Conservation (phyloP, 2,888 invertebrate species). For the Macrosiphum euphorbiae region DNA sequence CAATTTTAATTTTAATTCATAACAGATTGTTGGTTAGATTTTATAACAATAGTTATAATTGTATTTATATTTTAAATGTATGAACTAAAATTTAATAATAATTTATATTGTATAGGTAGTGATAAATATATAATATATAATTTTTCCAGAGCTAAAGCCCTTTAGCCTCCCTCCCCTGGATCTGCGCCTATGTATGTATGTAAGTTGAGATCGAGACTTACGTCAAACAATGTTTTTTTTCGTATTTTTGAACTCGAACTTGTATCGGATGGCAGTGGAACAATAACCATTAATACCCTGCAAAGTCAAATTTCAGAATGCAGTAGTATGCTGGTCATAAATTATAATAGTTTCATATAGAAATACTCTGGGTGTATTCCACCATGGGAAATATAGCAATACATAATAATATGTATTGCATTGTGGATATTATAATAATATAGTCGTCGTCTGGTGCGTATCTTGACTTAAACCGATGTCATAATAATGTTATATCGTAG, state of each 20-base stretch:
- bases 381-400: background rate
- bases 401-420: background rate
- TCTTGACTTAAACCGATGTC: background rate
- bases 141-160: too few species aligned
- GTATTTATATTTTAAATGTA: too few species aligned
- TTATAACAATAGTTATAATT: too few species aligned
- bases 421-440: background rate
- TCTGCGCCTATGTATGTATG: too few species aligned
- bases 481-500: background rate
- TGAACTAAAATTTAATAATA: too few species aligned
- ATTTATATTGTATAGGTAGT: too few species aligned
- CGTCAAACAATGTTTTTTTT: background rate
- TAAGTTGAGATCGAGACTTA: too few species aligned
- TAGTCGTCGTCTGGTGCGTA: background rate
- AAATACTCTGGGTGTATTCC: background rate
- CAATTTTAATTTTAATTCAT: too few species aligned
- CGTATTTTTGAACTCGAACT: background rate
- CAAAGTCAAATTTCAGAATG: background rate
- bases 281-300: background rate
- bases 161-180: too few species aligned
- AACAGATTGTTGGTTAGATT: too few species aligned
- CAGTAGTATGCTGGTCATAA: too few species aligned
- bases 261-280: background rate
- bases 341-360: background rate
- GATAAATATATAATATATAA: too few species aligned